Evolutionary conservation across 1,140 invertebrate genomes (phyloP), one percentile per base, ranked within the genome.

Genomic region (Lethrus apterus): DNA sequence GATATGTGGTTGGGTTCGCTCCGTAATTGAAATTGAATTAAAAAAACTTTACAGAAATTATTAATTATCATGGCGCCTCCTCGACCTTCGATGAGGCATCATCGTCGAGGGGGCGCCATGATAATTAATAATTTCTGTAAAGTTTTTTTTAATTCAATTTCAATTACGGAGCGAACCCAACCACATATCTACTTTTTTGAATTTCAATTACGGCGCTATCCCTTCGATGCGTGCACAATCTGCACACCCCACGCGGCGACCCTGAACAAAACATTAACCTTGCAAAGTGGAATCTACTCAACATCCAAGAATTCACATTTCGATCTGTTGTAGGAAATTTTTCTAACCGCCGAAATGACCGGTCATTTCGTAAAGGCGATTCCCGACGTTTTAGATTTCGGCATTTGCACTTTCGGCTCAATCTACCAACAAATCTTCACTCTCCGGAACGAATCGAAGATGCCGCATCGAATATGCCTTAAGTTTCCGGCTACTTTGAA

Each of bases 371-470:
- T 62, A 9, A 41, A 30, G 17, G 20, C 51, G 2, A 17, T 13
- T 0, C 56, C 56, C 3, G 49, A 48, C n/a, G 24, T 52, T 1
- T 20, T 62, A 10, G 60, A 62, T 35, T 62, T 55, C 46, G 51
- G 51, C 9, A 44, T 48, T 0, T 62, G 60, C 21, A 40, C 46
- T 9, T 45, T 55, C n/a, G 50, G 52, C 14, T 54, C 54, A 7
- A 46, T 49, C n/a, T 62, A 62, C 45, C 58, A 60, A 41, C 14
- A 55, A 29, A 45, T 23, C n/a, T 58, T 58, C 23, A 43, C 51
- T 10, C 11, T 62, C 3, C 14, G 17, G 8, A 62, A 62, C 31
- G 34, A 26, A 10, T 52, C 54, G 8, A 38, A 36, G 5, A 29
- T 36, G 3, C 46, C 38, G 7, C 51, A 60, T 42, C 48, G 55